Evolutionary conservation across 2,113 vertebrate species (phyloP), one percentile per base, ranked within the genome.

Genomic region (Leucoraja erinaceus): DNA sequence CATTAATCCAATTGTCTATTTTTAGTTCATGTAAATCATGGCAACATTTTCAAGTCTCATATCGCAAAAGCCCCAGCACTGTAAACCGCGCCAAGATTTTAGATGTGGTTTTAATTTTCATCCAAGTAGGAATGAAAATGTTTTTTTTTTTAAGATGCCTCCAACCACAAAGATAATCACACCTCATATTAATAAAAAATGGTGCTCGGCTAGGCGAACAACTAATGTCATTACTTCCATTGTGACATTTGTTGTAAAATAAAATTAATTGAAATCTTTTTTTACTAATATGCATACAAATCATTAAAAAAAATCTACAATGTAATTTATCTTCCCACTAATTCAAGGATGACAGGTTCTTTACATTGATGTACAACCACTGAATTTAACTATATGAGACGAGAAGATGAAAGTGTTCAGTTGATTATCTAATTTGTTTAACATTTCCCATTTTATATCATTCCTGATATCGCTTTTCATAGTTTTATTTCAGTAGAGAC

Each of bases 311-410:
- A 31, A 61, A n/a, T 86, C 28, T 86, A 31, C 10, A 61, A 4
- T 28, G 56, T 2, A 31, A 18, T 7, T 88, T 14, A 14, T 4
- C n/a, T 66, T 18, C n/a, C 56, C 6, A n/a, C 61, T n/a, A 63
- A 63, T 31, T 59, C 83, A 86, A 14, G 33, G 83, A 16, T 61
- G 28, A 63, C 59, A 86, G 56, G 83, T 25, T 61, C 12, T 88
- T 66, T 18, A 63, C 28, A 66, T 63, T 63, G 28, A 59, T 88
- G n/a, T n/a, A 88, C 59, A 31, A n/a, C n/a, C 83, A 88, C 59
- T n/a, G n/a, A 63, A 88, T 88, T 88, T 31, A 88, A 88, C 12
- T 14, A 66, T 66, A 59, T 88, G 59, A 88, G 59, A n/a, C 59
- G 31, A 6, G 25, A 63, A n/a, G 59, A 74, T 38, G 47, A 91